Evolutionary conservation across 2,888 invertebrate species (phyloP), one percentile per base, ranked within the genome.

Genomic region (Erebia aethiops): DNA sequence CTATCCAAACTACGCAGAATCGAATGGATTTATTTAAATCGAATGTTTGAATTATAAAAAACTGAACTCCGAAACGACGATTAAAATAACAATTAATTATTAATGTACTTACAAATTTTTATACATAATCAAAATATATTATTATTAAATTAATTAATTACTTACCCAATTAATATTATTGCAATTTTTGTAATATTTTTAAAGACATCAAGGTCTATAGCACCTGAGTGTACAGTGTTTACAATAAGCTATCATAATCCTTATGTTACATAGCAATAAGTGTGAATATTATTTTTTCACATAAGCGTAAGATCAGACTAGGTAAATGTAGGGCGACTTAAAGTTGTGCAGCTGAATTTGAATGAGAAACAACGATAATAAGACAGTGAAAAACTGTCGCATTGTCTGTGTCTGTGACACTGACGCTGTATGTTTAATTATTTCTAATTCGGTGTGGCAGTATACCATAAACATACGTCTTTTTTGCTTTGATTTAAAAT

Each of bases 41-140:
- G 52, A 52, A 52, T 52, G 9, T 46, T 46, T 46, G 46, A 52
- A 52, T 52, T 16, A 52, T 7, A 13, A 46, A 52, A 52, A 46
- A 13, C 7, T 58, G 67, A n/a, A 49, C 67, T 58, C 51, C 49
- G 58, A 16, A 67, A 14, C 18, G 62, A 62, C 21, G 16, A 43
- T 41, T 60, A 41, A 13, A 21, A 43, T 56, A 66, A 35, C 13
- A 21, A 51, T 49, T 61, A 35, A 35, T 35, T 46, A 63, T 51
- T 70, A 61, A 26, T 68, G 73, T 73, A 73, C 73, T 73, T 73
- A 73, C 65, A 65, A 65, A 10, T 65, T 73, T 67, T 71, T 73
- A 71, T 68, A 72, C 68, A 67, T 70, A 67, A 70, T 70, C 66
- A 70, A 58, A 52, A 67, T 67, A 70, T 66, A 51, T 58, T 58